Base-by-base conservation (phyloP, 2,797 vertebrate genomes). In the Hypotaenidia okinawae region DNA sequence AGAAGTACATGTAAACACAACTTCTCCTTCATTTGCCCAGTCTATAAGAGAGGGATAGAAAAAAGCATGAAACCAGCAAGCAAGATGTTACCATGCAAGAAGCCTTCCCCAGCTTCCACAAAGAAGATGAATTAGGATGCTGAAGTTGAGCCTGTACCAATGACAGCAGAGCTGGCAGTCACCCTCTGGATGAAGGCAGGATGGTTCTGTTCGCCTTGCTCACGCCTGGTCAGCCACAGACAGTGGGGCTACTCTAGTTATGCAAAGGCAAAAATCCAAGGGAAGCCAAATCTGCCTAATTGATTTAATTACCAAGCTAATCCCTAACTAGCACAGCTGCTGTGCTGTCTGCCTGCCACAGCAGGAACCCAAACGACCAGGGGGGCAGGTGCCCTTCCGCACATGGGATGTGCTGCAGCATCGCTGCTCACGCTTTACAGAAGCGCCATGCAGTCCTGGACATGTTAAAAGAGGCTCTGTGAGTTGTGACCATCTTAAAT, bases 351-450 rank as follows among this genome's bases (percentile, higher is more conserved):
- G 62, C 51, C 32, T 69, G 62, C 28, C 37, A 8, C 5, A 12
- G 15, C 2, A 27, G 17, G 52, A 5, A 12, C 68, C 77, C 83
- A 32, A 27, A 47, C 7, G 17, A 30, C 8, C 7, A 3, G n/a
- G 57, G n/a, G 73, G 32, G 64, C 69, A 27, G 82, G 74, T 52
- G 70, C 47, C 57, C 10, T 5, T 43, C 23, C 66, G 41, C 6
- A 2, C 3, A 9, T 1, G 25, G 5, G 30, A 2, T 13, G 4
- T 5, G 16, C 33, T 52, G 16, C 11, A 33, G 35, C 17, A 11
- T 2, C 23, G 47, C 63, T 6, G 3, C 1, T 0, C 14, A 0
- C 2, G 1, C 9, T 13, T 7, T 12, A 16, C 54, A 35, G 12
- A 43, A 55, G 16, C 6, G 5, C 43, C 35, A 2, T 6, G 2